Percentiles rank a stretch among this genome's conserved stretches.
Conservation (phyloP, 2,888 invertebrate genomes). For the Drosophila histrio region DNA sequence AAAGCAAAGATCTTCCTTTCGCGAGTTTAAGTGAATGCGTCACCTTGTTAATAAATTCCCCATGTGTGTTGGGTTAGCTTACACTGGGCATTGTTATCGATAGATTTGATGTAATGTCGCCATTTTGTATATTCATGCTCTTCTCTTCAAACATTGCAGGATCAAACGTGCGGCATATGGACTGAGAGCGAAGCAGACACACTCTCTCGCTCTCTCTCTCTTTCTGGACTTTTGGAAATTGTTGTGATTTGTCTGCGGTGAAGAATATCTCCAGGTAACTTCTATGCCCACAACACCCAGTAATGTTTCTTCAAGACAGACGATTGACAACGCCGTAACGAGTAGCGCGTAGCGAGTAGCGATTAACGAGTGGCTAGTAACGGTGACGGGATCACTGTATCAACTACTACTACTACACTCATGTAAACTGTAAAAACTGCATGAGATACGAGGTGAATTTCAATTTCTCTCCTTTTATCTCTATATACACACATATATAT, state of each 20-base stretch:
- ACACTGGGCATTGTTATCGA: slow-evolving; percentile 17
- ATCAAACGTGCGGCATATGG: background rate
- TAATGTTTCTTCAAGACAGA: slow-evolving; percentile 75
- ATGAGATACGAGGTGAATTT: slow-evolving; percentile 72
- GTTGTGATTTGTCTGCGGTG: slow-evolving; percentile 10
- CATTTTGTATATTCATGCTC: slow-evolving; percentile 24
- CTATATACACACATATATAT: slow-evolving; percentile 12
- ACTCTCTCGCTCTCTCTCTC: background rate
- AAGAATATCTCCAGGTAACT: slow-evolving; percentile 66
- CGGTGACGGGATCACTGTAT: slow-evolving; percentile 29
- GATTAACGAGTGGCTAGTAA: slow-evolving; percentile 6
- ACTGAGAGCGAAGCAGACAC: background rate
- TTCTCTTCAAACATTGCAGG: slow-evolving; percentile 42
- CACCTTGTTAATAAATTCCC: no score
- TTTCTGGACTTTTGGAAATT: background rate
- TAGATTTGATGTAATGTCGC: background rate
- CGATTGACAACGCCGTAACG: slow-evolving; percentile 28
- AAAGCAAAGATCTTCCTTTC: no score
- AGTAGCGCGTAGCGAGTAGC: slow-evolving; percentile 6
- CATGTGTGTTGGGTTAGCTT: slow-evolving; percentile 23
- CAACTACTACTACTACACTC: slow-evolving; percentile 33
- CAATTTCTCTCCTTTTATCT: slow-evolving; percentile 50
- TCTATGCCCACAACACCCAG: slow-evolving; percentile 66
- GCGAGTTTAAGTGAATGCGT: no score
- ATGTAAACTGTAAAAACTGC: slow-evolving; percentile 52